Evolutionary conservation across 2,888 invertebrate species (phyloP), one percentile per base, ranked within the genome.

Genomic region (Acanthosepion pharaonis): DNA sequence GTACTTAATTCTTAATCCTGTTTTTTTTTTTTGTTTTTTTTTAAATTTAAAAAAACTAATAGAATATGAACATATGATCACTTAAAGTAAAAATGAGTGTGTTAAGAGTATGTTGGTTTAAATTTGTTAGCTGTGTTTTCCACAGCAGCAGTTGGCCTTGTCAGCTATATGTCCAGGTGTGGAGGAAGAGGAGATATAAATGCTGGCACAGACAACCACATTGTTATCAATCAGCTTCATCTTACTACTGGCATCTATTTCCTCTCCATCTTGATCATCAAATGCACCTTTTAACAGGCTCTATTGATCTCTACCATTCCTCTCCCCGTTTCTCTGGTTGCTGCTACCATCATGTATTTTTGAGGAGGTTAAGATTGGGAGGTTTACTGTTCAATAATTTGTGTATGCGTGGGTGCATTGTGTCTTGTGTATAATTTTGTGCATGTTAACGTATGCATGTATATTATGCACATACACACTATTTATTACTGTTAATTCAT

Each of bases 171-270:
- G 78, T 78, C 78, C 28, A 28, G 28, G 78, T 4, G 78, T 9
- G 28, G 64, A 28, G 5, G n/a, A 9, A 11, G 78, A 9, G n/a
- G 78, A n/a, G 55, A 55, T 15, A 20, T n/a, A 11, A 78, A 15
- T 78, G n/a, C 78, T n/a, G n/a, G n/a, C 78, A 78, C 78, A 78
- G 28, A n/a, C n/a, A 78, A 28, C 78, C 78, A 64, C 25, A 64
- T 64, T 64, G 64, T 78, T n/a, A 78, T 78, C 78, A n/a, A 78
- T n/a, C n/a, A 78, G 78, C n/a, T n/a, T 78, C 28, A 78, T 78
- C 78, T 64, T 78, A n/a, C 78, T 28, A 8, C n/a, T 78, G n/a
- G n/a, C 18, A 92, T 92, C n/a, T 92, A 92, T 28, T 42, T 8
- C 33, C 48, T 51, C 23, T 55, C 78, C n/a, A 78, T 78, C n/a